A percentile compares a stretch with the other conserved stretches of the same genome.
Evolutionary conservation across 1,140 invertebrate genomes (phyloP).

Genomic region (Cataglyphis hispanica): DNA sequence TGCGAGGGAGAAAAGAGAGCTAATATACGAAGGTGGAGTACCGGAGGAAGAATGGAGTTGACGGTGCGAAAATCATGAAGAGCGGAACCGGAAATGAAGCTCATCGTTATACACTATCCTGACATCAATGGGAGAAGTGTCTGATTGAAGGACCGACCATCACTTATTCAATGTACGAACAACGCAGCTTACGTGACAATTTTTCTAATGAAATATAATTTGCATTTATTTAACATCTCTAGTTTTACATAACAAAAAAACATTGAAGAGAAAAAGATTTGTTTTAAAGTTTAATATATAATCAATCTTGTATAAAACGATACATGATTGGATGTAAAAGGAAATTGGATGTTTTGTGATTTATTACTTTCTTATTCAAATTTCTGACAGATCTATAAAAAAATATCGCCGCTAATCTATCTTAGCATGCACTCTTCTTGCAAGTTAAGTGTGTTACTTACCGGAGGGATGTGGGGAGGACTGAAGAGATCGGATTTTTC

Average conservation of each 20-base stretch:
- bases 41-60: constrained; percentile 78
- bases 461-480: constrained; percentile 3
- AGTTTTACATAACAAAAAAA: constrained; percentile 1
- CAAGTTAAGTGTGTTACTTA: constrained; percentile 30
- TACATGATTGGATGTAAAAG: neutral
- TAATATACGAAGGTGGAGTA: constrained; percentile 41
- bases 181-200: neutral
- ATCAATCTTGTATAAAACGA: neutral
- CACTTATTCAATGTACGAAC: neutral
- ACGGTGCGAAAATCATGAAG: constrained; percentile 81
- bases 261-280: neutral
- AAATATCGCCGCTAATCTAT: neutral
- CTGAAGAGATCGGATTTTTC: constrained; percentile 37
- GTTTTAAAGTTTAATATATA: neutral
- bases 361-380: neutral
- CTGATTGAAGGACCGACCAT: constrained; percentile 5
- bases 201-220: neutral
- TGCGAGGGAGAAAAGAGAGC: neutral
- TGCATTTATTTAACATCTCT: neutral
- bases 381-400: neutral
- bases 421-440: neutral
- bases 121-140: constrained; percentile 56
- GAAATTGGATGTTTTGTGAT: neutral
- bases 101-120: constrained; percentile 76
- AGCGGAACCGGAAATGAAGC: constrained; percentile 80